phyloP scores from a whole-genome alignment of 2,797 vertebrate species.

The Channallabes apus region DNA sequence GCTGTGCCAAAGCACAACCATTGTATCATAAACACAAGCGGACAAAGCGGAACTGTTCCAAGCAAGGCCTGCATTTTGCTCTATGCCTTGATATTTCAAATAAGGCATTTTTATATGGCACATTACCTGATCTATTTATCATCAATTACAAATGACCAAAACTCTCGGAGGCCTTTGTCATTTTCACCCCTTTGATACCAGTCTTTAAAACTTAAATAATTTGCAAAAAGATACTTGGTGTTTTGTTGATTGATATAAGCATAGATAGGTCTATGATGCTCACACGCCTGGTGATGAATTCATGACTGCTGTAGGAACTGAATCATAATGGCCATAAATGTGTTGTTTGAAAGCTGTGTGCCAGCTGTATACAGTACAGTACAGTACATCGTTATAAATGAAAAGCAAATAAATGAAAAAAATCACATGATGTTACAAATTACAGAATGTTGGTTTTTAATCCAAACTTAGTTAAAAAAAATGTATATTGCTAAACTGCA shows the following conservation, averaged over 20 bases:
- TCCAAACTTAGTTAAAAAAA: background rate
- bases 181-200: background rate
- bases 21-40: constrained; percentile 52
- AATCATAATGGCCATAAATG: background rate
- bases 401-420: background rate
- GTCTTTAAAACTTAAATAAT: background rate
- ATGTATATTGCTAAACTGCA: background rate
- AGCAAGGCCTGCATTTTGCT: constrained; percentile 18
- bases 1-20: constrained; percentile 57
- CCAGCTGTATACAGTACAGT: background rate
- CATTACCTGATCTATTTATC: background rate
- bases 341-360: background rate
- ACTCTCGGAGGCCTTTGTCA: background rate
- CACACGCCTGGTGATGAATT: background rate
- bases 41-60: constrained; percentile 48
- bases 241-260: background rate
- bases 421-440: too few species aligned
- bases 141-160: background rate
- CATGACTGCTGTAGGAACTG: background rate
- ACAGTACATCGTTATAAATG: too few species aligned
- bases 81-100: constrained; percentile 3
- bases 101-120: background rate
- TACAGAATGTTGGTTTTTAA: background rate
- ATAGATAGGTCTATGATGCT: background rate
- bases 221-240: background rate